phyloP scores from a whole-genome alignment of 2,113 vertebrate species.

The Sarotherodon lohbergeri region DNA sequence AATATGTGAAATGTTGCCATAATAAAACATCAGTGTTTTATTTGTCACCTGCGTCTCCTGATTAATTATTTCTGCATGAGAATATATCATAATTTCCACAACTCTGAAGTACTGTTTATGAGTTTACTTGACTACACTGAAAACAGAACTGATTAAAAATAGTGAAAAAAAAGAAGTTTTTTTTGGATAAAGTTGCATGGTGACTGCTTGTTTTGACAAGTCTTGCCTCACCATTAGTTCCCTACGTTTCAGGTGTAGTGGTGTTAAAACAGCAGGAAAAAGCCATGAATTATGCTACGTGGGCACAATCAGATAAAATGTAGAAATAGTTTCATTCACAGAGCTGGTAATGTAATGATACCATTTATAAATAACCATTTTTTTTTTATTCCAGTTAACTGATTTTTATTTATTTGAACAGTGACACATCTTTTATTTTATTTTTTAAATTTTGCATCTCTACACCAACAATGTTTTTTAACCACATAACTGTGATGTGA shows the following conservation, averaged over 20 bases:
- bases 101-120: neutral
- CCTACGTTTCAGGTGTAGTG: neutral
- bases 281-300: neutral
- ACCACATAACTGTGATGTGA: neutral
- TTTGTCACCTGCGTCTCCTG: neutral
- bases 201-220: neutral
- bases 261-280: neutral
- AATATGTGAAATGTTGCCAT: neutral
- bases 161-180: rapidly evolving
- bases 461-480: neutral
- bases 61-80: neutral
- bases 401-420: neutral
- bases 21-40: neutral
- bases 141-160: neutral
- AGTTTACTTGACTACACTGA: neutral
- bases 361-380: neutral
- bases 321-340: neutral
- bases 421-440: neutral
- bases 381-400: neutral
- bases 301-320: neutral
- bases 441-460: neutral
- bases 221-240: neutral
- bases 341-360: neutral
- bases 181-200: neutral
- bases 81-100: neutral